Base-by-base conservation (phyloP, 2,888 invertebrate genomes). In the Hirtodrosophila trivittata region DNA sequence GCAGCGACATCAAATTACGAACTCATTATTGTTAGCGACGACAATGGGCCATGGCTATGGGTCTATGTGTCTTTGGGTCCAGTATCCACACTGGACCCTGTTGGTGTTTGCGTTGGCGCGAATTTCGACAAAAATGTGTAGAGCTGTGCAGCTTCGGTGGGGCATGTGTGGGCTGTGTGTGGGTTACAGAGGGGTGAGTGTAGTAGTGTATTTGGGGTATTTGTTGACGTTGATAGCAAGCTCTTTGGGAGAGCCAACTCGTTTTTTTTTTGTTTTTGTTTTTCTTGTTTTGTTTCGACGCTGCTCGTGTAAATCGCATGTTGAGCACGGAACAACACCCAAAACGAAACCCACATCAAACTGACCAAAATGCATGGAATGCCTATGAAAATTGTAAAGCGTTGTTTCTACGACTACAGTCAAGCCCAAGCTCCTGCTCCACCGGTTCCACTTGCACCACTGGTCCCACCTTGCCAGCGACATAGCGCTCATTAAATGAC, bases 11-110 rank as follows among this genome's bases (percentile, higher is more conserved):
- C 82, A 85, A 87, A 87, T 88, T 87, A 88, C 87, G 82, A 87
- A 87, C 88, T 88, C 88, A 88, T 88, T 88, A 87, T 87, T 86
- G 87, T 83, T 83, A 84, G 87, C 77, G 66, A 76, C 76, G 78
- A 77, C 65, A 70, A 62, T 64, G 58, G 59, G 67, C 66, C 57
- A 65, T 52, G 54, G 58, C 50, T 52, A 42, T 28, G 42, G 50
- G 14, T 47, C 35, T 21, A 12, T 35, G 25, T 7, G 21, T 10
- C 28, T n/a, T n/a, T n/a, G n/a, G n/a, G n/a, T n/a, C 9, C 28
- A 28, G 9, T 1, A 3, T 5, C 28, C 2, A n/a, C 30, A 21
- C 12, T 49, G 8, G 12, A 21, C 26, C 42, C 55, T 55, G 32
- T 46, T 45, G 62, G 66, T 71, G 71, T 66, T 78, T 75, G 82